phyloP scores from a whole-genome alignment of 1,140 invertebrate species.

The Trachelipus rathkii region DNA sequence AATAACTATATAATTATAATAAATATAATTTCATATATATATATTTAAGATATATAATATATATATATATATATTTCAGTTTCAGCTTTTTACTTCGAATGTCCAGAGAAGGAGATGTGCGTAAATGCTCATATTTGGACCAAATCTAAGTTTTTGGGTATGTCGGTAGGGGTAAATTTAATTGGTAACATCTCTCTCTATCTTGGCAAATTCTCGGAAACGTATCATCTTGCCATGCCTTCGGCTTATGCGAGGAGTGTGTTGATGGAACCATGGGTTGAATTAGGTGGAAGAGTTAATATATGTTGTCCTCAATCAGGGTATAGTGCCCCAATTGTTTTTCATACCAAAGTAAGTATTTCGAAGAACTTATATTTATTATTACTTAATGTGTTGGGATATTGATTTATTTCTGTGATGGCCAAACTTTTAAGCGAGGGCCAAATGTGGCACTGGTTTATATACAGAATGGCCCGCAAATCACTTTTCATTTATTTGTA shows the following conservation, averaged over 20 bases:
- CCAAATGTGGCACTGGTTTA: too few species aligned
- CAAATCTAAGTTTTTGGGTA: slow-evolving; percentile 95
- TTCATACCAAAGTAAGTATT: slow-evolving; percentile 55
- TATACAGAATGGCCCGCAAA: too few species aligned
- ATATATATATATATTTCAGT: slow-evolving; percentile 59
- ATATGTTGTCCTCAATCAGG: slow-evolving; percentile 86
- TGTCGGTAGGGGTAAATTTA: slow-evolving; percentile 72
- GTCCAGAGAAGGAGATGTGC: slow-evolving; percentile 80
- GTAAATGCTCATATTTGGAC: slow-evolving; percentile 95
- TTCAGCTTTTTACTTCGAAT: slow-evolving; percentile 96
- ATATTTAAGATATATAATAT: too few species aligned
- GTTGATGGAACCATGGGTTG: slow-evolving; percentile 92
- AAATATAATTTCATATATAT: too few species aligned
- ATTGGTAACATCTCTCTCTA: slow-evolving; percentile 50
- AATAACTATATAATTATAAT: too few species aligned
- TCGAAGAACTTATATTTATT: too few species aligned
- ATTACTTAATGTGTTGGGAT: too few species aligned
- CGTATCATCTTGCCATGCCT: slow-evolving; percentile 89
- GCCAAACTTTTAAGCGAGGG: too few species aligned
- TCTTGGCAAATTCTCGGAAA: slow-evolving; percentile 46
- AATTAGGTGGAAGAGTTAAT: slow-evolving; percentile 83
- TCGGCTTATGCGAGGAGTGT: slow-evolving; percentile 90
- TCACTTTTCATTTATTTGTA: too few species aligned
- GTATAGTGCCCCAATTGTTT: slow-evolving; percentile 58
- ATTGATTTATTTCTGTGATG: too few species aligned